Evolutionary conservation across 2,113 vertebrate species (phyloP), one percentile per base, ranked within the genome.

Genomic region (Tupaia chinensis): DNA sequence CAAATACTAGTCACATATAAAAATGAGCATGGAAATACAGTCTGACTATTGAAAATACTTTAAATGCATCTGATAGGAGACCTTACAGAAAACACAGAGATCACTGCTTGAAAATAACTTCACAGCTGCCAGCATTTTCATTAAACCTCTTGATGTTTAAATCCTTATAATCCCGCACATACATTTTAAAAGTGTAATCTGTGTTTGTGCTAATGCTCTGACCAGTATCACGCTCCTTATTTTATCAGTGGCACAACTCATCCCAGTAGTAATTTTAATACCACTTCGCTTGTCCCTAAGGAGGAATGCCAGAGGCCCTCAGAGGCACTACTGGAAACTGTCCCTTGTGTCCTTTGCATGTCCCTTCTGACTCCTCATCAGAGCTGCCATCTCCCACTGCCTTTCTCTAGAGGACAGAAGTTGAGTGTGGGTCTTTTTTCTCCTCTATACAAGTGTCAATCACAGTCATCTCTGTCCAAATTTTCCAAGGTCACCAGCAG

Each of bases 401-500:
- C 63, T 89, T 88, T 63, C 72, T 92, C 58, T 58, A 29, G 69
- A 87, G 68, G 58, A 29, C 6, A 32, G 10, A 94, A 68, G 34
- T 29, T 32, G 70, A 76, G 61, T 23, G 60, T 56, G 76, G 88
- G 86, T 70, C 61, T 63, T 80, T 87, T 91, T 82, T 72, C 29
- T 84, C 61, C 73, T 87, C 68, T 69, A 54, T 25, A 29, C 34
- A 88, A 54, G 89, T 61, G 44, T 80, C 82, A 94, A 61, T 95
- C 92, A 97, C 56, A 32, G 91, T 91, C 44, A 69, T 94, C 80
- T 91, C 93, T 96, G 96, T 95, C 98, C 98, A 98, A 97, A 97
- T 95, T 98, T 99, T 97, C 98, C 99, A 99, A 99, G 99, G 99
- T 99, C 99, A 99, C 98, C 96, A 88, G 97, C 97, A 99, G 99